These are phyloP conservation scores for Eumeta japonica DNA, from an alignment of 1,140 invertebrate genomes.

Conservation along the genomic window DNA sequence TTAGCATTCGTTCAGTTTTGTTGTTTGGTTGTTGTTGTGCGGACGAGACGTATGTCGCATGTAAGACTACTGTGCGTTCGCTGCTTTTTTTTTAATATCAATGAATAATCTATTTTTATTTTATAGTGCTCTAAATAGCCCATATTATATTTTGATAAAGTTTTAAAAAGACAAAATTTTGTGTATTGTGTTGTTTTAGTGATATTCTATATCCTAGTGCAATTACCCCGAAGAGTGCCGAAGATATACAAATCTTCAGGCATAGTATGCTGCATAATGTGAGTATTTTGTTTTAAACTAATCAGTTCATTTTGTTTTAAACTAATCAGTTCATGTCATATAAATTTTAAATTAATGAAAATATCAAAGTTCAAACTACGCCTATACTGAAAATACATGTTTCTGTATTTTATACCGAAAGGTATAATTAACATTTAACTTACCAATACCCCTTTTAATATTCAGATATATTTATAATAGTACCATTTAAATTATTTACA, in stretches of 20 bases:
- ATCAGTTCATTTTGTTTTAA: too few species aligned
- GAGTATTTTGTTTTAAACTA: conserved; percentile 23
- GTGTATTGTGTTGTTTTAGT: conserved; percentile 39
- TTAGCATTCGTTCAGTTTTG: conserved; percentile 26
- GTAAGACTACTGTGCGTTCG: conserved; percentile 50
- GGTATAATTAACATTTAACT: too few species aligned
- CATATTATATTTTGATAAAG: conserved; percentile 10
- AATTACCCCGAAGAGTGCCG: conserved; percentile 23
- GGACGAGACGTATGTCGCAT: conserved; percentile 43
- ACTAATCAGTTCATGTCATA: too few species aligned
- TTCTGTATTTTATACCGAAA: too few species aligned
- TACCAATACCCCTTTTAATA: too few species aligned
- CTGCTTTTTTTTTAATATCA: conserved; percentile 22
- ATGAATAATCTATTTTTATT: conserved; percentile 6
- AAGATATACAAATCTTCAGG: conserved; percentile 39
- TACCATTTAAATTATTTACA: too few species aligned
- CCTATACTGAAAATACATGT: too few species aligned
- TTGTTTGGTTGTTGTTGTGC: too few species aligned
- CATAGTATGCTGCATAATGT: conserved; percentile 53
- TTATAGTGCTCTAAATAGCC: too few species aligned
- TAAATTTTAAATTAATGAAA: too few species aligned
- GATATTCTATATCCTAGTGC: conserved; percentile 30
- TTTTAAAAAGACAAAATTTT: conserved; percentile 13
- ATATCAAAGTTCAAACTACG: too few species aligned
- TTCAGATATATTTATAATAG: too few species aligned